Evolutionary conservation across 2,888 invertebrate genomes (phyloP).

Genomic region (Habroteleia sp.): DNA sequence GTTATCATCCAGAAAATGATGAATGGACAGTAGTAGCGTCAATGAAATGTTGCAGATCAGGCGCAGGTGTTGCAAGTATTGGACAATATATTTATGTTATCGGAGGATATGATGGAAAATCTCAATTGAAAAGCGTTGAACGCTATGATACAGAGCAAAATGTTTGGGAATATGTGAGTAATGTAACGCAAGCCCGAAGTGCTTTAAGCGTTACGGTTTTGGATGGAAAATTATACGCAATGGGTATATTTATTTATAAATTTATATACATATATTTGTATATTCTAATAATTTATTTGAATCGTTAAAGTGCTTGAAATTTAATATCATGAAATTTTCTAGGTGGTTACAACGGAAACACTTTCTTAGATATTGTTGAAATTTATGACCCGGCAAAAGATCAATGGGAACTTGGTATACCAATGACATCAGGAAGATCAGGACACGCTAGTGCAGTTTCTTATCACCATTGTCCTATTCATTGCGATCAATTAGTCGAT

Average conservation of each 20-base stretch:
- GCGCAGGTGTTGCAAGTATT: conserved; percentile 92
- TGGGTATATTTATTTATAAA: conserved; percentile 85
- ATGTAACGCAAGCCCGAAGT: conserved; percentile 91
- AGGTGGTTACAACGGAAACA: conserved; percentile 95
- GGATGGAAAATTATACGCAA: conserved; percentile 93
- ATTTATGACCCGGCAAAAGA: conserved; percentile 91
- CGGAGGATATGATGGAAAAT: conserved; percentile 94
- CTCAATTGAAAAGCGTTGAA: conserved; percentile 92
- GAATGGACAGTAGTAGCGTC: conserved; percentile 91
- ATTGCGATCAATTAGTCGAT: conserved; percentile 78
- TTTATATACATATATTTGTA: no score
- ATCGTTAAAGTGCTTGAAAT: no score
- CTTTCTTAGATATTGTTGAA: conserved; percentile 92
- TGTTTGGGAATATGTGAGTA: conserved; percentile 89
- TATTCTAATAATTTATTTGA: conserved; percentile 6
- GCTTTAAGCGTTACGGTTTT: conserved; percentile 93
- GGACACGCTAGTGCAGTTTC: conserved; percentile 96
- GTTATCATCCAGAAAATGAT: conserved; percentile 96
- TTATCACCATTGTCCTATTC: conserved; percentile 85
- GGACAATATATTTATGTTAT: conserved; percentile 95
- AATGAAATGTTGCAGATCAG: conserved; percentile 90
- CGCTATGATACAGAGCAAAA: conserved; percentile 92
- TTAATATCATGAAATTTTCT: conserved; percentile 63
- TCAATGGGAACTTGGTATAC: conserved; percentile 88
- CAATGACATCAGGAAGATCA: conserved; percentile 92